These are phyloP conservation scores for Eumerus sabulonum DNA, from an alignment of 2,888 invertebrate genomes.

Conservation along the genomic window DNA sequence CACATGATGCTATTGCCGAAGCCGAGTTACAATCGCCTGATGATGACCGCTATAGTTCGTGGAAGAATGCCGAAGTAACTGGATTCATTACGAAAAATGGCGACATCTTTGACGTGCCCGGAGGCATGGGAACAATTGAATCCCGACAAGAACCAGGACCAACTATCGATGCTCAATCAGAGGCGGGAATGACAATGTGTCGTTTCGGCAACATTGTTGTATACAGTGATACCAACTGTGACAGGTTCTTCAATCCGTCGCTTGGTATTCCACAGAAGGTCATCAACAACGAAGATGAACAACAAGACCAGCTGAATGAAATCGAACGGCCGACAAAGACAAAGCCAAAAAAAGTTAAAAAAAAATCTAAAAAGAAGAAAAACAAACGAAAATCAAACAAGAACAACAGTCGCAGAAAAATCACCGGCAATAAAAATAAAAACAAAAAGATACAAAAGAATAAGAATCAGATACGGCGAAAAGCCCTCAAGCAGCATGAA, in stretches of 20 bases:
- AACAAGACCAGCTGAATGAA: neutral
- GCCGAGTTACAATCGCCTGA: neutral
- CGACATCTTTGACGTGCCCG: constrained; percentile 74
- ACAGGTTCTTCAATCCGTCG: constrained; percentile 71
- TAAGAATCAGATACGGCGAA: constrained; percentile 22
- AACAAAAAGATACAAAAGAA: constrained; percentile 3
- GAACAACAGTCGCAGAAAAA: constrained; percentile 8
- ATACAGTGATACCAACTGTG: constrained; percentile 75
- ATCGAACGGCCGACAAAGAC: constrained; percentile 3
- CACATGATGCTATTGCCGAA: neutral
- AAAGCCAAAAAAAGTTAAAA: constrained; percentile 1
- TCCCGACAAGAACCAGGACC: constrained; percentile 61
- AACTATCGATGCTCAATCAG: too few relatives aligned
- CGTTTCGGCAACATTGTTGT: constrained; percentile 75
- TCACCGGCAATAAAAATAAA: constrained; percentile 7
- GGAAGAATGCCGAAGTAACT: constrained; percentile 70
- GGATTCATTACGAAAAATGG: constrained; percentile 75
- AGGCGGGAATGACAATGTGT: constrained; percentile 70
- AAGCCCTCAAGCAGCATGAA: constrained; percentile 8
- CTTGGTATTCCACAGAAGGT: constrained; percentile 50
- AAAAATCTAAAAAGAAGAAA: neutral
- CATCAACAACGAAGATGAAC: constrained; percentile 9
- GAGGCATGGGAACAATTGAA: constrained; percentile 34
- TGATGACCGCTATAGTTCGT: neutral
- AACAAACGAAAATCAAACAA: neutral